Evolutionary conservation across 2,888 invertebrate genomes (phyloP), one percentile per base, ranked within the genome.

Genomic region (Phyto melanocephala): DNA sequence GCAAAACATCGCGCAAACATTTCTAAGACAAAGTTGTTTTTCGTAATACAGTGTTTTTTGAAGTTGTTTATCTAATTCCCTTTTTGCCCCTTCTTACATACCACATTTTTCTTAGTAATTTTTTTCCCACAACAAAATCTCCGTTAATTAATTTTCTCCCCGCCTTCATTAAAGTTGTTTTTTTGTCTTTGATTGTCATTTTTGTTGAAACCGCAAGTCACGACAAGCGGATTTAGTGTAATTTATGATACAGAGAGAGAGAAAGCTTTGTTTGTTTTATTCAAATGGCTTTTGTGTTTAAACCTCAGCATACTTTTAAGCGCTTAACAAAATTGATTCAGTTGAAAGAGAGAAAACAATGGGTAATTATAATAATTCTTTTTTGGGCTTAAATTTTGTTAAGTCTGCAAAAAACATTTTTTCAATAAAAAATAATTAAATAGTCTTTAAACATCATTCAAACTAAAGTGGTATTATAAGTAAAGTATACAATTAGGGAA

Each of bases 331-430:
- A 56, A 54, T 35, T 35, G n/a, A 47, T n/a, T n/a, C n/a, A n/a
- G n/a, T n/a, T n/a, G n/a, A n/a, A 47, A 37, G 8, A 22, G n/a
- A 10, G 35, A 65, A 20, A 58, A 67, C 47, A 76, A 58, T 47
- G 47, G 17, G 50, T 68, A 76, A 76, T 76, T 76, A 67, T 67
- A 67, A 50, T 58, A 68, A 68, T 60, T 10, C n/a, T 58, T 67
- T 76, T n/a, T n/a, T n/a, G 24, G 54, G 42, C n/a, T n/a, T n/a
- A n/a, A n/a, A 22, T 20, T 35, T 63, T 20, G 45, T n/a, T n/a
- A 15, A 15, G 45, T n/a, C 45, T 15, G 8, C 17, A 45, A 45
- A 45, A 45, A n/a, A n/a, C n/a, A n/a, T n/a, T n/a, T n/a, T n/a
- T n/a, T n/a, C n/a, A n/a, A n/a, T n/a, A n/a, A n/a, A n/a, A n/a